Evolutionary conservation across 2,113 vertebrate species (phyloP).

Genomic region (Megaptera novaeangliae): DNA sequence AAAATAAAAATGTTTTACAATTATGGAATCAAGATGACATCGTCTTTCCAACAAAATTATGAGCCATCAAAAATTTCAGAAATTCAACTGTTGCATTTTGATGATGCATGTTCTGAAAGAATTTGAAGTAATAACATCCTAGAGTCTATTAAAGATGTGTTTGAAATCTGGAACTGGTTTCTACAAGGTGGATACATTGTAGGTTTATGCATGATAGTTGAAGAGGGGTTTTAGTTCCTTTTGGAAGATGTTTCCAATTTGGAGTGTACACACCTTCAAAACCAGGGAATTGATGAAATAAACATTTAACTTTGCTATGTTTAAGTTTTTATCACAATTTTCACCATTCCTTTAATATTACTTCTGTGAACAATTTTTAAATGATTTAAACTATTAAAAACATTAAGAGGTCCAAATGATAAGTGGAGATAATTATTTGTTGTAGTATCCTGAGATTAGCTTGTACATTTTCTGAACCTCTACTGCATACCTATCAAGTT

Average conservation of each 20-base stretch:
- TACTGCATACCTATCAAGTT: neutral
- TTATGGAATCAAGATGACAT: neutral
- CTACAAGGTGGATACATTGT: neutral
- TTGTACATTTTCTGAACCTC: neutral
- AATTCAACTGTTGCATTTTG: neutral
- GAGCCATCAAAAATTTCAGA: neutral
- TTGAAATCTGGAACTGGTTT: neutral
- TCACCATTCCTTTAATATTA: neutral
- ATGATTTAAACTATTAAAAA: neutral
- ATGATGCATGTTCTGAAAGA: neutral
- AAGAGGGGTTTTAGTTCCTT: neutral
- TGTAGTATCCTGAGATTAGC: neutral
- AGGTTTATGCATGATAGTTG: neutral
- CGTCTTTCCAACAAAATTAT: neutral
- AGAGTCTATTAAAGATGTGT: neutral
- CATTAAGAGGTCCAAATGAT: neutral
- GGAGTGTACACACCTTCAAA: neutral
- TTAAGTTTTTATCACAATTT: neutral
- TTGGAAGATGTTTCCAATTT: neutral
- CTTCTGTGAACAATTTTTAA: neutral
- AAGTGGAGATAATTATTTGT: neutral
- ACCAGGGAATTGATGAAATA: neutral
- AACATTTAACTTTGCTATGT: neutral
- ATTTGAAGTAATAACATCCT: neutral
- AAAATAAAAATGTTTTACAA: neutral